phyloP scores from a whole-genome alignment of 2,113 vertebrate species.

The Nyctereutes procyonoides region DNA sequence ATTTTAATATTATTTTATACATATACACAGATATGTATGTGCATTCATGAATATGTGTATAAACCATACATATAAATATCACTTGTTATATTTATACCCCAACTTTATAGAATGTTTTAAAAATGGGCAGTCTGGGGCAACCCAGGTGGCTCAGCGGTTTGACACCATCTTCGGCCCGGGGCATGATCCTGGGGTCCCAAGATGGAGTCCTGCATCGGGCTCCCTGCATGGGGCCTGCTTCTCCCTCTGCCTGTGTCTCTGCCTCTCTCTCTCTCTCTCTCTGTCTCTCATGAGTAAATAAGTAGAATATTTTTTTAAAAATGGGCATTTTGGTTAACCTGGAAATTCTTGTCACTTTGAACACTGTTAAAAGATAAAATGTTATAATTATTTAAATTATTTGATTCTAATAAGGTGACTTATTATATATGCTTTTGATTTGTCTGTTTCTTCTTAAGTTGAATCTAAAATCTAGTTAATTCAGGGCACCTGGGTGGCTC shows the following conservation, averaged over 20 bases:
- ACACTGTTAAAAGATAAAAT: slow-evolving; percentile 5
- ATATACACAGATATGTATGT: background rate
- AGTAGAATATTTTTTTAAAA: background rate
- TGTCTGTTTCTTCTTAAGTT: background rate
- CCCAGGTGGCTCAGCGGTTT: too few species aligned
- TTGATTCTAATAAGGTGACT: slow-evolving; percentile 34
- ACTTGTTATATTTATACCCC: background rate
- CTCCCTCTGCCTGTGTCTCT: too few species aligned
- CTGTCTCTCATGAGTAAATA: too few species aligned
- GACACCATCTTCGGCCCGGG: too few species aligned
- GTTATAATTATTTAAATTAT: slow-evolving; percentile 4
- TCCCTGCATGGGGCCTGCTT: too few species aligned
- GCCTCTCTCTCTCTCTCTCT: too few species aligned
- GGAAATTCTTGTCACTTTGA: slow-evolving; percentile 10
- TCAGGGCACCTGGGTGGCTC: too few species aligned
- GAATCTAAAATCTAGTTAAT: too few species aligned
- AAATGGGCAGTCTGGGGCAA: background rate
- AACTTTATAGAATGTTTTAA: slow-evolving; percentile 37
- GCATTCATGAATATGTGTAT: background rate
- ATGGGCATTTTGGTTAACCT: background rate
- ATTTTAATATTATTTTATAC: background rate
- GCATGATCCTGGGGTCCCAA: too few species aligned
- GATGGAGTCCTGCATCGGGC: too few species aligned
- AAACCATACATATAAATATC: background rate
- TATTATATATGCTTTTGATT: background rate